Conservation (phyloP, 2,797 vertebrate species). For the Cossypha polioptera region DNA sequence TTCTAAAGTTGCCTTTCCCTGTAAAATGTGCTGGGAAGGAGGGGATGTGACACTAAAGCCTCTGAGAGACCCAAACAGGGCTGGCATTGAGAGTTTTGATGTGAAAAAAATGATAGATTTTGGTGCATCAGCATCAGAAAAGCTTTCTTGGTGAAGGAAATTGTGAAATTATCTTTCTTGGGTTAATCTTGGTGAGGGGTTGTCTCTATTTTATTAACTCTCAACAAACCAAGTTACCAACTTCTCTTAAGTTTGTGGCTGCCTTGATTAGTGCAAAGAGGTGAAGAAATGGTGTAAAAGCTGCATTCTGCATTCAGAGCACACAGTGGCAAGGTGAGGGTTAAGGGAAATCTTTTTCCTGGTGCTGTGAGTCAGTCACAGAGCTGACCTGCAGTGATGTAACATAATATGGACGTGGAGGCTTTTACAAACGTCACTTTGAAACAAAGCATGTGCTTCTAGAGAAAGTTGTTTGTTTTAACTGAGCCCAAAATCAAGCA, state of each 20-base stretch:
- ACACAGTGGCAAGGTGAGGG: accelerated
- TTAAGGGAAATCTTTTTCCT: not conserved
- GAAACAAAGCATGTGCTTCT: not conserved
- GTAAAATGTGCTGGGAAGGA: not conserved
- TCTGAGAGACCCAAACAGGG: not conserved
- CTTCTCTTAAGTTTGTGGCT: not conserved
- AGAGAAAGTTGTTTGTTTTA: slow-evolving; percentile 34
- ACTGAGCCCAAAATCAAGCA: not conserved
- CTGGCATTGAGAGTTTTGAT: not conserved
- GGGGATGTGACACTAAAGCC: not conserved
- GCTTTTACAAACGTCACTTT: slow-evolving; percentile 20
- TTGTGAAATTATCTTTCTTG: not conserved
- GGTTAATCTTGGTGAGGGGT: accelerated
- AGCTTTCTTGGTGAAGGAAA: not conserved
- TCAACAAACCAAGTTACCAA: not conserved
- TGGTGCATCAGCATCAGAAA: not conserved
- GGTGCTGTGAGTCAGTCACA: not conserved
- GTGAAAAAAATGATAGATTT: not conserved
- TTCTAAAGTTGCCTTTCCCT: not conserved
- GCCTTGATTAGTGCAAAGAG: not conserved
- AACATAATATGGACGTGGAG: not conserved
- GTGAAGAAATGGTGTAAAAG: not conserved
- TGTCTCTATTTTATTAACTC: not conserved
- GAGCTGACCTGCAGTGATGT: not conserved
- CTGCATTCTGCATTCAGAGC: not conserved